A percentile compares a stretch with the other conserved stretches of the same genome.
These are phyloP conservation scores for Rachycentron canadum DNA, from an alignment of 2,797 vertebrate species.

Conservation along the genomic window DNA sequence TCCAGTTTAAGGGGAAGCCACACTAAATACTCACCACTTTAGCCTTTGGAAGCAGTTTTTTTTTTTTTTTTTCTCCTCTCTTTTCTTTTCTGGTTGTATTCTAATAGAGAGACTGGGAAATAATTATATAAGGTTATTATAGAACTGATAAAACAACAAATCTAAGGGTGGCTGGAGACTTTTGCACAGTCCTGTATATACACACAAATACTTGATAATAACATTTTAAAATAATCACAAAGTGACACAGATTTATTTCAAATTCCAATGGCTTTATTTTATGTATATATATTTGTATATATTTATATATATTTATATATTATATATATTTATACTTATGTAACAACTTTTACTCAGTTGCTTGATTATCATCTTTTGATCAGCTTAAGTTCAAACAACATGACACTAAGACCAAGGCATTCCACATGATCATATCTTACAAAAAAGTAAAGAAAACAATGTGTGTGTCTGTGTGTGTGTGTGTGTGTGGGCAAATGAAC, in stretches of 20 bases:
- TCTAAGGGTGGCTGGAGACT: too few species aligned
- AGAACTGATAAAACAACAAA: too few species aligned
- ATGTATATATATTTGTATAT: constrained; percentile 84
- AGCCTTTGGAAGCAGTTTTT: too few species aligned
- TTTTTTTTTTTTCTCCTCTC: too few species aligned
- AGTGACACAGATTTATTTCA: constrained; percentile 79
- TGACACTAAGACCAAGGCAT: constrained; percentile 89
- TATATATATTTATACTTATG: constrained; percentile 83
- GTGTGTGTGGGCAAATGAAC: too few species aligned
- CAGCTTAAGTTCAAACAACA: constrained; percentile 86
- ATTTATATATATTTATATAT: constrained; percentile 80
- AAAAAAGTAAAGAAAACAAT: constrained; percentile 84
- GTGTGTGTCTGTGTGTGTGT: constrained; percentile 63
- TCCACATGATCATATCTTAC: constrained; percentile 89
- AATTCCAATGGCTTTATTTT: constrained; percentile 90
- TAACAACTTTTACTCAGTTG: constrained; percentile 86
- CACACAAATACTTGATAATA: too few species aligned
- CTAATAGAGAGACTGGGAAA: too few species aligned
- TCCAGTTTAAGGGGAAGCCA: too few species aligned
- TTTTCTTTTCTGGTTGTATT: too few species aligned
- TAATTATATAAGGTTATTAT: too few species aligned
- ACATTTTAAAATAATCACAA: constrained; percentile 45
- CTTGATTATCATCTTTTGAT: constrained; percentile 88
- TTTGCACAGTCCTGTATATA: too few species aligned
- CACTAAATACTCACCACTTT: too few species aligned